These are phyloP conservation scores for Epinotia demarniana DNA, from an alignment of 2,888 invertebrate species.

Conservation along the genomic window DNA sequence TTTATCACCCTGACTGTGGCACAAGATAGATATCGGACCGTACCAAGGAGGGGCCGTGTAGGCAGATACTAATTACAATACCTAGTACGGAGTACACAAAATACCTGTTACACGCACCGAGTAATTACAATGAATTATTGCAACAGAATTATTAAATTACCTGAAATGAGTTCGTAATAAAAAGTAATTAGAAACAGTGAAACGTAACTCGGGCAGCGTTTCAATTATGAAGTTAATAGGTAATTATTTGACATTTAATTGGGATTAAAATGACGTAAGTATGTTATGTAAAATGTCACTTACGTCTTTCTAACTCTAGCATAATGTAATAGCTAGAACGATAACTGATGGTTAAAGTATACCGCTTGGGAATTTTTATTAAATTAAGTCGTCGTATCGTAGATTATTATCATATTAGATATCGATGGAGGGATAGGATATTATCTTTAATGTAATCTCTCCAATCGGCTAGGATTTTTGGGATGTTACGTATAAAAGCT, in stretches of 20 bases:
- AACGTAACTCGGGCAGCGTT: slow-evolving; percentile 34
- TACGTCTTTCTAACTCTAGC: neutral
- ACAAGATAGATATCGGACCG: slow-evolving; percentile 42
- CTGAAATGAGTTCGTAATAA: slow-evolving; percentile 41
- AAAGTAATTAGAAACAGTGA: slow-evolving; percentile 45
- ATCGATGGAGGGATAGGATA: slow-evolving; percentile 5
- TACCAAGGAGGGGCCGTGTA: slow-evolving; percentile 38
- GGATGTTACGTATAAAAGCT: no score
- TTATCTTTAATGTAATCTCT: neutral
- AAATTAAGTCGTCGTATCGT: neutral
- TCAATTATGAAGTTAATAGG: slow-evolving; percentile 35
- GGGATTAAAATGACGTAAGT: slow-evolving; percentile 7
- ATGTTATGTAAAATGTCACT: neutral
- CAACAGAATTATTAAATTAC: slow-evolving; percentile 40
- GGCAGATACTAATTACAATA: slow-evolving; percentile 45
- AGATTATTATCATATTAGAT: neutral
- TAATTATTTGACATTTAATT: slow-evolving; percentile 22
- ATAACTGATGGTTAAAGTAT: neutral
- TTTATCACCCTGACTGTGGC: neutral
- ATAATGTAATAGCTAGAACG: neutral
- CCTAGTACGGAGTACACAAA: slow-evolving; percentile 41
- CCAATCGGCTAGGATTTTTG: neutral
- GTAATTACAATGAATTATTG: slow-evolving; percentile 42
- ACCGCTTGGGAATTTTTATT: neutral
- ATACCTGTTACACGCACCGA: slow-evolving; percentile 48